Conservation (phyloP, 2,113 vertebrate genomes). For the Neolamprologus brichardi region DNA sequence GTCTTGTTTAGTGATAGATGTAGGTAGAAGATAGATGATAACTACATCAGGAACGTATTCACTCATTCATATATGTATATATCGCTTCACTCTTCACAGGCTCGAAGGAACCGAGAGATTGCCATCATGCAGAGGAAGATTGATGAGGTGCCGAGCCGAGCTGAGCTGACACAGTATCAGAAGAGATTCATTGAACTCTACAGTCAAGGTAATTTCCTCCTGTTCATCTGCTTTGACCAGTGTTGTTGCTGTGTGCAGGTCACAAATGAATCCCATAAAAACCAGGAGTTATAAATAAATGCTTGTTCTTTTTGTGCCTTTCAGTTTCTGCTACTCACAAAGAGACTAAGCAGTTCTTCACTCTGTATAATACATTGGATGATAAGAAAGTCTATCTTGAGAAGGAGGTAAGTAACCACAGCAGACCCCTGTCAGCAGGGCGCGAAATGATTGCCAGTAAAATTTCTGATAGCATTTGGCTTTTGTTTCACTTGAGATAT, state of each 20-base stretch:
- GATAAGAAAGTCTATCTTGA: slow-evolving; percentile 98
- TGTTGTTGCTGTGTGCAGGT: neutral
- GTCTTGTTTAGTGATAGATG: neutral
- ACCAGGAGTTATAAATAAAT: neutral
- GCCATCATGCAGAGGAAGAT: slow-evolving; percentile 94
- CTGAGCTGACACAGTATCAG: slow-evolving; percentile 97
- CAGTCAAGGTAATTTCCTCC: slow-evolving; percentile 76
- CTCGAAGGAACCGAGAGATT: slow-evolving; percentile 94
- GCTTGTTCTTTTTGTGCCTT: neutral
- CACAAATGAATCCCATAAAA: neutral
- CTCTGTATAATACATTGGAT: slow-evolving; percentile 94
- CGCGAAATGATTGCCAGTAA: neutral
- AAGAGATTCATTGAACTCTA: slow-evolving; percentile 98
- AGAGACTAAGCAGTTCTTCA: slow-evolving; percentile 99
- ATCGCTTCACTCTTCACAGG: slow-evolving; percentile 64
- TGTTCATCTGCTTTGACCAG: neutral
- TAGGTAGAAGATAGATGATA: neutral
- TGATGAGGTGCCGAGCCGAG: slow-evolving; percentile 93
- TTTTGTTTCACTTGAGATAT: neutral
- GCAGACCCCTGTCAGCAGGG: neutral
- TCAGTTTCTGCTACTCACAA: slow-evolving; percentile 96
- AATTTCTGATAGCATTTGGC: neutral
- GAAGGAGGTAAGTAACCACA: slow-evolving; percentile 82
- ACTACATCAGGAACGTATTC: neutral
- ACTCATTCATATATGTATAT: neutral